Percentiles rank a stretch among this genome's conserved stretches.
phyloP scores from a whole-genome alignment of 1,140 invertebrate genomes.

The Drosophila prosaltans region DNA sequence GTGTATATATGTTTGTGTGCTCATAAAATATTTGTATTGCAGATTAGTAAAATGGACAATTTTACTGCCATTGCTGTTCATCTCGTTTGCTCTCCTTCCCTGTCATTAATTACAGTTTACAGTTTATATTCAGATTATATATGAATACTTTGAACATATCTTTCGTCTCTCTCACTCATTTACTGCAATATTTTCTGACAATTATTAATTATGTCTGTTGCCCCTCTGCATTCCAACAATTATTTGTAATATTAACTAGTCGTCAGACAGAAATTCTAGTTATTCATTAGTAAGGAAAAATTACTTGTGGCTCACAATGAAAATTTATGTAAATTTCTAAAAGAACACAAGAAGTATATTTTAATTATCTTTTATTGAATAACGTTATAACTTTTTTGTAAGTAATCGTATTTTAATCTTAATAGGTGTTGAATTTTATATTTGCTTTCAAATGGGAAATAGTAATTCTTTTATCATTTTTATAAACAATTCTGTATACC shows the following conservation, averaged over 20 bases:
- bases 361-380: too few species aligned
- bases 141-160: background rate
- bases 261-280: conserved; percentile 1
- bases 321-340: background rate
- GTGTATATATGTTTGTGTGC: conserved; percentile 42
- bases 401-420: too few species aligned
- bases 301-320: conserved; percentile 1
- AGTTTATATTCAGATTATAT: conserved; percentile 31
- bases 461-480: too few species aligned
- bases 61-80: conserved; percentile 40
- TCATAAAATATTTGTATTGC: conserved; percentile 74
- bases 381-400: too few species aligned
- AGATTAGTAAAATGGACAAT: conserved; percentile 78
- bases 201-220: conserved; percentile 67
- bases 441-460: too few species aligned
- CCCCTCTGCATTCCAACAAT: conserved; percentile 5
- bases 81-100: conserved; percentile 14
- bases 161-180: background rate
- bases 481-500: too few species aligned
- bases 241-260: background rate
- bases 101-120: conserved; percentile 76
- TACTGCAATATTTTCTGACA: conserved; percentile 53
- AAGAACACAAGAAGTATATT: background rate
- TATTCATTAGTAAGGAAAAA: conserved; percentile 4
- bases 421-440: too few species aligned